Percentiles rank a stretch among this genome's conserved stretches.
Conservation (phyloP, 2,888 invertebrate genomes). For the Agapetus fuscipes region DNA sequence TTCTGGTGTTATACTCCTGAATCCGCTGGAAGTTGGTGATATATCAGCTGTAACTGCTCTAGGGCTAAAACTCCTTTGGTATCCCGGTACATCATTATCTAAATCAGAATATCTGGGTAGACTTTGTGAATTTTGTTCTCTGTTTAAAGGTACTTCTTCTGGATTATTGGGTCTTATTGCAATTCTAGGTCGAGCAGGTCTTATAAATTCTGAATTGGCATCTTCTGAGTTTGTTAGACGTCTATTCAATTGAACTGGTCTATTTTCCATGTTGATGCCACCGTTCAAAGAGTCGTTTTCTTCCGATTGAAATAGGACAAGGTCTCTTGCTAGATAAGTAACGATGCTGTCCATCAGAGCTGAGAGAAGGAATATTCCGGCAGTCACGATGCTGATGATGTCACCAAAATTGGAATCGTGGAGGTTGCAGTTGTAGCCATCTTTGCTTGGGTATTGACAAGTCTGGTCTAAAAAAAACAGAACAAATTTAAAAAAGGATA, state of each 20-base stretch:
- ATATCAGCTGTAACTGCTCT: no score
- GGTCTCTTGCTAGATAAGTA: conserved; percentile 34
- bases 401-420: conserved; percentile 38
- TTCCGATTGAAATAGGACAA: conserved; percentile 28
- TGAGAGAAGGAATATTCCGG: conserved; percentile 33
- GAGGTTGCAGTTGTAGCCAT: conserved; percentile 33
- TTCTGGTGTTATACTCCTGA: no score
- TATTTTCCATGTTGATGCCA: neutral
- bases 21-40: no score
- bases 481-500: no score
- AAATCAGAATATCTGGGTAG: no score
- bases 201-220: conserved; percentile 3
- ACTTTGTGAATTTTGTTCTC: conserved; percentile 2
- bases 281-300: conserved; percentile 2
- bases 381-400: conserved; percentile 38
- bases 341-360: conserved; percentile 37
- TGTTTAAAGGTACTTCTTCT: conserved; percentile 2
- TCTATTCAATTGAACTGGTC: neutral
- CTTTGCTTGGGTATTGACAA: conserved; percentile 38
- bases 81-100: no score
- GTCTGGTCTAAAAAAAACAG: conserved; percentile 28
- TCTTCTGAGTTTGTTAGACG: neutral
- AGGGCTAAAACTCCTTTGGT: no score
- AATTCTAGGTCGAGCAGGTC: conserved; percentile 10
- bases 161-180: conserved; percentile 4